Evolutionary conservation across 2,797 vertebrate genomes (phyloP).

Genomic region (Numenius phaeopus): DNA sequence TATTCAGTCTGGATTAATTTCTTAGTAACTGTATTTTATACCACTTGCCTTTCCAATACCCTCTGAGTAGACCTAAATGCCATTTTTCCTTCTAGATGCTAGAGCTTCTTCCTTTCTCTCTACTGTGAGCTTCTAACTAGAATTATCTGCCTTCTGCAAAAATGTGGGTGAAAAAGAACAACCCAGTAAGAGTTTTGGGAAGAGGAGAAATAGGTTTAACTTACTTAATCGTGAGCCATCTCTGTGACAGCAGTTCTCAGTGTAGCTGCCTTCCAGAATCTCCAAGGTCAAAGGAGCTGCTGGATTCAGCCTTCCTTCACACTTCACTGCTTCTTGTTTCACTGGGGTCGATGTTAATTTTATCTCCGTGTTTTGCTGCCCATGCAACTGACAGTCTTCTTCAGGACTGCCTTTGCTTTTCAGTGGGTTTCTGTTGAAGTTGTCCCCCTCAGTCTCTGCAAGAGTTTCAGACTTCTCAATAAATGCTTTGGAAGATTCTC

Average conservation of each 20-base stretch:
- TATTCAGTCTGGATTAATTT: background rate
- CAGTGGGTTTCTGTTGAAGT: background rate
- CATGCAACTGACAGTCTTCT: background rate
- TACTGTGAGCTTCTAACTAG: background rate
- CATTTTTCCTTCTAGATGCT: background rate
- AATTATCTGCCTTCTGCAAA: background rate
- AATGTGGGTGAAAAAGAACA: background rate
- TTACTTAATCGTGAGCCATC: conserved; percentile 89
- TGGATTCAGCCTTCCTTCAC: background rate
- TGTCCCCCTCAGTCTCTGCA: background rate
- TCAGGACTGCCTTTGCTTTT: background rate
- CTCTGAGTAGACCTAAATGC: background rate
- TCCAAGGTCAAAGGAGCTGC: background rate
- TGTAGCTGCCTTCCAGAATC: conserved; percentile 86
- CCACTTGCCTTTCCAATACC: background rate
- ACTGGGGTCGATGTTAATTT: conserved; percentile 90
- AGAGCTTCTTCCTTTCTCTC: background rate
- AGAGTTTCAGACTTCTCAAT: background rate
- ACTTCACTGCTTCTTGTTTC: conserved; percentile 47
- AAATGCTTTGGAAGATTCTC: background rate
- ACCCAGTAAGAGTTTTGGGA: background rate
- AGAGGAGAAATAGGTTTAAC: conserved; percentile 22
- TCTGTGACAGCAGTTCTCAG: conserved; percentile 87
- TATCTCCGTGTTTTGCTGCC: conserved; percentile 26
- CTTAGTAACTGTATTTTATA: background rate